Base-by-base conservation (phyloP, 1,140 invertebrate genomes). In the Pararge aegeria region DNA sequence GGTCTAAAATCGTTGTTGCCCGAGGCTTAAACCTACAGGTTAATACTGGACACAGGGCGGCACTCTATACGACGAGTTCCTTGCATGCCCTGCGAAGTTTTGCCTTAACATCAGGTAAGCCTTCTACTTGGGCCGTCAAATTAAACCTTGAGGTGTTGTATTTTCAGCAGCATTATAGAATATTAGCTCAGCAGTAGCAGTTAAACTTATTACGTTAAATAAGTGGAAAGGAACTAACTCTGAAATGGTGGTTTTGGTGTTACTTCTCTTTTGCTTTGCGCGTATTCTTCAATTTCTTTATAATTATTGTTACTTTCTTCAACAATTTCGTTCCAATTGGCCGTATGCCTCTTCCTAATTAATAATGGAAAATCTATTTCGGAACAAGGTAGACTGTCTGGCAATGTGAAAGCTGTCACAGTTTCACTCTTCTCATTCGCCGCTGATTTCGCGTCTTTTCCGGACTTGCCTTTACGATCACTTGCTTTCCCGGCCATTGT, bases 281-380 rank as follows among this genome's bases (percentile, higher is more conserved):
- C 60, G 57, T 77, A 87, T 13, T 75, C 67, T 50, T 78, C 56
- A 13, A 89, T 71, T 63, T 84, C 75, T 48, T 73, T 55, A 10
- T 73, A 42, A n/a, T 58, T 61, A 34, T 78, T 57, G 4, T 82
- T 67, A 30, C 68, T 78, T 60, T 87, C 78, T 29, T 79, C 55
- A 24, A 87, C 1, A 29, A 89, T 83, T 9, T 75, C 48, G 10
- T 67, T 49, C 85, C 87, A 89, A 38, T 78, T 79, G 0, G 79
- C 80, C 38, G 61, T 69, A 5, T 52, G 55, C 6, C 19, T 63
- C 38, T 66, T 77, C 30, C 59, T 73, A 13, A 76, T 63, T 2
- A 83, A 50, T 9, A 78, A 51, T 4, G 87, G 83, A 49, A 87
- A 85, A 5, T 83, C 70, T 24, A 89, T 64, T 66, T 87, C 83